Conservation (phyloP, 2,113 vertebrate genomes). For the Lagopus leucura region DNA sequence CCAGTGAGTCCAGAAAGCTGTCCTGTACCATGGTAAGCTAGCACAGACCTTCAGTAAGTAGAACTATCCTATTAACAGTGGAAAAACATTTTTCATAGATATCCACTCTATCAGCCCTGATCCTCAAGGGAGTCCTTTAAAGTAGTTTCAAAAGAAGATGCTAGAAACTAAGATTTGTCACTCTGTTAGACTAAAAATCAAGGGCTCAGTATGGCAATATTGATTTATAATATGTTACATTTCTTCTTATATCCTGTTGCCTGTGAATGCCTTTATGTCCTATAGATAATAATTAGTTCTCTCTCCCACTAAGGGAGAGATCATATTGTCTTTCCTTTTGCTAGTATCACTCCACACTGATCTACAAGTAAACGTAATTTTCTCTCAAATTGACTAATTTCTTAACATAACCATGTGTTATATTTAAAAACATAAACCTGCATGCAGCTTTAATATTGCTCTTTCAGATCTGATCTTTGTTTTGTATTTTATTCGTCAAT, state of each 20-base stretch:
- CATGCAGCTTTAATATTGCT: background rate
- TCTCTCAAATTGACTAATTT: conserved; percentile 1
- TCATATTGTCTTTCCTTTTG: background rate
- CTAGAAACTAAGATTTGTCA: conserved; percentile 18
- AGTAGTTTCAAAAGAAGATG: conserved; percentile 1
- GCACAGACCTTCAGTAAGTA: background rate
- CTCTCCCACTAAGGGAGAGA: background rate
- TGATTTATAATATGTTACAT: conserved; percentile 13
- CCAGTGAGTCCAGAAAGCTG: background rate
- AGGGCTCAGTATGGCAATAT: background rate
- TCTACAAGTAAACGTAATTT: background rate
- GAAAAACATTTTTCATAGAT: conserved; percentile 22
- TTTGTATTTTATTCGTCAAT: background rate
- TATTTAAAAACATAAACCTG: background rate
- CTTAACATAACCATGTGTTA: background rate
- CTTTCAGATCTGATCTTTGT: background rate
- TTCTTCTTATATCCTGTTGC: background rate
- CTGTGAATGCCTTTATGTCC: background rate
- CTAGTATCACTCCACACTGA: background rate
- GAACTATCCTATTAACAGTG: background rate
- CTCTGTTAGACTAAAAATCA: conserved; percentile 20
- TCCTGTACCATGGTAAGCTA: background rate
- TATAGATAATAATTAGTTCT: background rate
- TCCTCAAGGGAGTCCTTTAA: conserved; percentile 25
- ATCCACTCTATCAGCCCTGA: conserved; percentile 2